These are phyloP conservation scores for Baronia brevicornis DNA, from an alignment of 2,888 invertebrate species.

Conservation along the genomic window DNA sequence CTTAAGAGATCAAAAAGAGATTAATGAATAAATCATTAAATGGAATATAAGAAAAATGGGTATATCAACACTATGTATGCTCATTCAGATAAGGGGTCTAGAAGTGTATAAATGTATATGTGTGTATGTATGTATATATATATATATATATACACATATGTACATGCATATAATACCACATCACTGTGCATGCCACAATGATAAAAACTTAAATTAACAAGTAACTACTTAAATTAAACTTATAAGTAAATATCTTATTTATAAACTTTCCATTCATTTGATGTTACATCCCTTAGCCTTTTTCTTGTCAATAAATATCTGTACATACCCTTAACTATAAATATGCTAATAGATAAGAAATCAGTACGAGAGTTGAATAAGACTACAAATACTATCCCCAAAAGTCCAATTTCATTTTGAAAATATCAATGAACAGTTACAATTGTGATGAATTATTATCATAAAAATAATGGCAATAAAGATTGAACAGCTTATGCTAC, in stretches of 20 bases:
- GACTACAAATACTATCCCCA: constrained; percentile 13
- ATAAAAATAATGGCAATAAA: constrained; percentile 49
- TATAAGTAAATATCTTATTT: constrained; percentile 25
- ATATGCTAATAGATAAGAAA: constrained; percentile 25
- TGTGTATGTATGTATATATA: too few species aligned
- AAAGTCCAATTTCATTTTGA: too few species aligned
- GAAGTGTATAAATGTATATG: constrained; percentile 36
- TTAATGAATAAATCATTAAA: constrained; percentile 36
- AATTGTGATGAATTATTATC: constrained; percentile 42
- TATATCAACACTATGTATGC: too few species aligned
- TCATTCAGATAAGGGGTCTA: constrained; percentile 3
- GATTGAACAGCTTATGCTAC: constrained; percentile 27
- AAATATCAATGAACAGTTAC: constrained; percentile 34
- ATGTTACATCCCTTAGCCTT: constrained; percentile 48
- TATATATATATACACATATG: constrained; percentile 51
- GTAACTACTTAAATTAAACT: constrained; percentile 32
- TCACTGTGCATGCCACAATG: constrained; percentile 46
- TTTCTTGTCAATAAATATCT: constrained; percentile 60
- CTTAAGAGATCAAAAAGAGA: constrained; percentile 39
- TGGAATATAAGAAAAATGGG: too few species aligned
- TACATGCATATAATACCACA: constrained; percentile 50
- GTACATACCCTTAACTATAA: constrained; percentile 52
- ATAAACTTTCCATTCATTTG: constrained; percentile 32
- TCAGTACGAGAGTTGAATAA: constrained; percentile 22
- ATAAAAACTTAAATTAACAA: constrained; percentile 45